phyloP scores from a whole-genome alignment of 1,140 invertebrate genomes.

The Glossosoma conforme region DNA sequence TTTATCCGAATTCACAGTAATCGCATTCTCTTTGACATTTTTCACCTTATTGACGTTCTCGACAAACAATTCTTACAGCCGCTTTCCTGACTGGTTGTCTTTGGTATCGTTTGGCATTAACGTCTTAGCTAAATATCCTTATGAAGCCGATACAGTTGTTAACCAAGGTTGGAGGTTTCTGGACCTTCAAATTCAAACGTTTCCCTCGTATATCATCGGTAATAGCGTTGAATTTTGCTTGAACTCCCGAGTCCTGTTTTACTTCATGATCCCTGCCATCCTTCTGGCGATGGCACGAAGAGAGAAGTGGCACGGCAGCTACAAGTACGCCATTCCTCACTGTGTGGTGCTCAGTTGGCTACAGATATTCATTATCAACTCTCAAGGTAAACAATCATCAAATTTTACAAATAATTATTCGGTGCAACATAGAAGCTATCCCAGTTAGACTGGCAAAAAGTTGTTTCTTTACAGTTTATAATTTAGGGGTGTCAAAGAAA shows the following conservation, averaged over 20 bases:
- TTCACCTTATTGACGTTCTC: slow-evolving; percentile 69
- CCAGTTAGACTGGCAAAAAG: too few species aligned
- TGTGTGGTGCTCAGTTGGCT: slow-evolving; percentile 83
- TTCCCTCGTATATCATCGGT: slow-evolving; percentile 72
- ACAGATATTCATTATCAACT: slow-evolving; percentile 73
- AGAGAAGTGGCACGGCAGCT: slow-evolving; percentile 71
- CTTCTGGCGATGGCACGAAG: slow-evolving; percentile 67
- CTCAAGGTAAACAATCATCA: too few species aligned
- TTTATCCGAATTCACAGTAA: slow-evolving; percentile 74
- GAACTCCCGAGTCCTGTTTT: slow-evolving; percentile 72
- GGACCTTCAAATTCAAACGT: slow-evolving; percentile 72
- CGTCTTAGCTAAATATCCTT: slow-evolving; percentile 78
- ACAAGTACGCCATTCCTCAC: slow-evolving; percentile 74
- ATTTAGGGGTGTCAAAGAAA: too few species aligned
- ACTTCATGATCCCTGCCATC: slow-evolving; percentile 68
- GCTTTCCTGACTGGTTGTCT: slow-evolving; percentile 63
- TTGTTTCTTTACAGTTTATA: too few species aligned
- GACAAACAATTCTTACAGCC: slow-evolving; percentile 45
- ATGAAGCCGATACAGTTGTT: slow-evolving; percentile 74
- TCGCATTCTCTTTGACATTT: slow-evolving; percentile 67
- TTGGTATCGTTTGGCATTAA: slow-evolving; percentile 75
- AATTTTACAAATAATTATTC: too few species aligned
- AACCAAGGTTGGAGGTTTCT: slow-evolving; percentile 73
- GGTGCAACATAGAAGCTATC: too few species aligned
- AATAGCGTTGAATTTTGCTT: slow-evolving; percentile 83